phyloP scores from a whole-genome alignment of 2,113 vertebrate genomes.

The Rana temporaria region DNA sequence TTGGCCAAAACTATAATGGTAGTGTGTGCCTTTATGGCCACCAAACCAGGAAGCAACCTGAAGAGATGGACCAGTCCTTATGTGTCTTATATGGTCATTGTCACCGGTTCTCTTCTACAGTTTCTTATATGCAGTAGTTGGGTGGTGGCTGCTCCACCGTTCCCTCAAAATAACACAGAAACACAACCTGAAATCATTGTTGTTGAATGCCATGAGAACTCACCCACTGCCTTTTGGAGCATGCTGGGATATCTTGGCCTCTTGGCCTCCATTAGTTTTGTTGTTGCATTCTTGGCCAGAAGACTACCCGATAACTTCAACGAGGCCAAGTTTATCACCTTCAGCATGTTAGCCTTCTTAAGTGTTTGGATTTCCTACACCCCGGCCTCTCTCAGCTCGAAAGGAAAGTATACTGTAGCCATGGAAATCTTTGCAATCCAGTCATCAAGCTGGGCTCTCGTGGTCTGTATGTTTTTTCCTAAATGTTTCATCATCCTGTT shows the following conservation, averaged over 20 bases:
- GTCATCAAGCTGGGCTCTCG: conserved; percentile 41
- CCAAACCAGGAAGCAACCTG: conserved; percentile 47
- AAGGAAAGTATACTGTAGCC: conserved; percentile 50
- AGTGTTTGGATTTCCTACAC: conserved; percentile 40
- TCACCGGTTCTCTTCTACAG: conserved; percentile 12
- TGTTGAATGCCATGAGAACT: conserved; percentile 54
- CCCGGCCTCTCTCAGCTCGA: conserved; percentile 38
- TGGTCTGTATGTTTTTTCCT: conserved; percentile 47
- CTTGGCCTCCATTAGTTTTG: conserved; percentile 48
- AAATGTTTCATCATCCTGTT: conserved; percentile 58
- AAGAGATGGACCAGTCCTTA: conserved; percentile 26
- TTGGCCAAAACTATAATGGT: conserved; percentile 58
- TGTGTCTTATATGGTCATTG: conserved; percentile 22
- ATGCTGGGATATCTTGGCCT: conserved; percentile 54
- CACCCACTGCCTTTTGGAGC: conserved; percentile 46
- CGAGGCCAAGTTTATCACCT: conserved; percentile 60
- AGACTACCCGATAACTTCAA: conserved; percentile 57
- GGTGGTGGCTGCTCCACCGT: conserved; percentile 47
- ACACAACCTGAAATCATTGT: conserved; percentile 35
- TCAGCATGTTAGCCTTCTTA: conserved; percentile 59
- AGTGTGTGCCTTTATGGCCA: conserved; percentile 56
- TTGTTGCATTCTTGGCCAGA: conserved; percentile 55
- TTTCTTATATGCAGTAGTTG: conserved; percentile 54
- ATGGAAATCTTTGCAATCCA: conserved; percentile 60
- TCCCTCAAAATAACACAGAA: conserved; percentile 34